These are phyloP conservation scores for Odontamblyopus lacepedii DNA, from an alignment of 2,797 vertebrate genomes.

Conservation along the genomic window DNA sequence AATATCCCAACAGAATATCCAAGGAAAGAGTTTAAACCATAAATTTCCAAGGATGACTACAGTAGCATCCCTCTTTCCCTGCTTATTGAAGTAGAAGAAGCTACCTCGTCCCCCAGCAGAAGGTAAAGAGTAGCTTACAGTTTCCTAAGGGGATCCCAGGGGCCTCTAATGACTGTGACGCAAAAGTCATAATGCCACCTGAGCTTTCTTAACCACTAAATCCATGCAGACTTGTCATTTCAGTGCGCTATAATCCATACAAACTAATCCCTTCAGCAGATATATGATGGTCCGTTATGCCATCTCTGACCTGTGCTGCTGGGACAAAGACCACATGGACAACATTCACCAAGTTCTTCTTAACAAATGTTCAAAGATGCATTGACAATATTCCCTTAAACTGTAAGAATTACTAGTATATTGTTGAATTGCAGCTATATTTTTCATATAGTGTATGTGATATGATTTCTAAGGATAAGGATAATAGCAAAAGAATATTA, in stretches of 20 bases:
- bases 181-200: constrained; percentile 82
- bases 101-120: constrained; percentile 71
- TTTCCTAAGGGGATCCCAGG: constrained; percentile 78
- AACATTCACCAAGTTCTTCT: not conserved
- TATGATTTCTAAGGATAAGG: constrained; percentile 18
- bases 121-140: constrained; percentile 83
- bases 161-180: constrained; percentile 82
- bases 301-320: constrained; percentile 27
- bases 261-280: constrained; percentile 43
- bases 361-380: not conserved
- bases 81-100: constrained; percentile 44
- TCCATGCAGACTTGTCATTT: constrained; percentile 77
- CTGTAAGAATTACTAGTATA: not conserved
- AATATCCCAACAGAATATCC: constrained; percentile 50
- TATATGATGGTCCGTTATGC: constrained; percentile 55
- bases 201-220: constrained; percentile 84
- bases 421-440: not conserved
- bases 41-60: constrained; percentile 27
- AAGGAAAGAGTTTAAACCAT: constrained; percentile 9
- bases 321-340: not conserved
- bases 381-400: not conserved
- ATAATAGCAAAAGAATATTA: constrained; percentile 37
- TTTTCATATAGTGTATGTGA: not conserved
- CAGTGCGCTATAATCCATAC: constrained; percentile 57
- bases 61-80: constrained; percentile 32